phyloP scores from a whole-genome alignment of 2,888 invertebrate species.

The Trilocha varians region DNA sequence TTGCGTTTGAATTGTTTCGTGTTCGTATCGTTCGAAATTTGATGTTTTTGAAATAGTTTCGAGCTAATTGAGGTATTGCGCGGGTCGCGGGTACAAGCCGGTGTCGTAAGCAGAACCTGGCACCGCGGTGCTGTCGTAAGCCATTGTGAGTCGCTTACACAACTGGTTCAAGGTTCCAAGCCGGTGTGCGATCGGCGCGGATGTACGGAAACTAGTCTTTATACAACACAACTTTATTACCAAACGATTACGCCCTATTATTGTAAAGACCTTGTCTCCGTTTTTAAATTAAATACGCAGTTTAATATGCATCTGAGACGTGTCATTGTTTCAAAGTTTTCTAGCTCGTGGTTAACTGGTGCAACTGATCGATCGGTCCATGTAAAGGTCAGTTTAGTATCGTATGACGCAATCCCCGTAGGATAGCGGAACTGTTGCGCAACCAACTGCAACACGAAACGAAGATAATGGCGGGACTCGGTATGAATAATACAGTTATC shows the following conservation, averaged over 20 bases:
- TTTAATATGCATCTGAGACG: neutral
- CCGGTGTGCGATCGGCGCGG: constrained; percentile 63
- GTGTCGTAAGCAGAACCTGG: constrained; percentile 60
- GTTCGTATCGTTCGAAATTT: constrained; percentile 4
- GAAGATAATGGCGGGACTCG: neutral
- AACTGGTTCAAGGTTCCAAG: constrained; percentile 69
- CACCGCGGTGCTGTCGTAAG: constrained; percentile 59
- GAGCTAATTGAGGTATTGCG: constrained; percentile 38
- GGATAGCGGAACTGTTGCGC: constrained; percentile 45
- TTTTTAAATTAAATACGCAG: too few relatives aligned
- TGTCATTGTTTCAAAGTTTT: neutral
- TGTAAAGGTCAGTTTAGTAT: constrained; percentile 56
- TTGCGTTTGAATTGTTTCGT: constrained; percentile 9
- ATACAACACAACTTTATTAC: constrained; percentile 17
- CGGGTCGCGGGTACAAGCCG: constrained; percentile 17
- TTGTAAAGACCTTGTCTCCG: neutral
- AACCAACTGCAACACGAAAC: constrained; percentile 37
- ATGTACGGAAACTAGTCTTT: constrained; percentile 58
- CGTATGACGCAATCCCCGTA: constrained; percentile 55
- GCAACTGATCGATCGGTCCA: constrained; percentile 48
- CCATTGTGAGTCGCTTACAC: constrained; percentile 65
- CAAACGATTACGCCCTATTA: neutral
- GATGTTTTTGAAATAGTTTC: constrained; percentile 6
- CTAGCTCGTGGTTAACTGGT: constrained; percentile 11
- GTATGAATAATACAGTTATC: neutral